Evolutionary conservation across 2,797 vertebrate species (phyloP).

Genomic region (Alouatta caraya): DNA sequence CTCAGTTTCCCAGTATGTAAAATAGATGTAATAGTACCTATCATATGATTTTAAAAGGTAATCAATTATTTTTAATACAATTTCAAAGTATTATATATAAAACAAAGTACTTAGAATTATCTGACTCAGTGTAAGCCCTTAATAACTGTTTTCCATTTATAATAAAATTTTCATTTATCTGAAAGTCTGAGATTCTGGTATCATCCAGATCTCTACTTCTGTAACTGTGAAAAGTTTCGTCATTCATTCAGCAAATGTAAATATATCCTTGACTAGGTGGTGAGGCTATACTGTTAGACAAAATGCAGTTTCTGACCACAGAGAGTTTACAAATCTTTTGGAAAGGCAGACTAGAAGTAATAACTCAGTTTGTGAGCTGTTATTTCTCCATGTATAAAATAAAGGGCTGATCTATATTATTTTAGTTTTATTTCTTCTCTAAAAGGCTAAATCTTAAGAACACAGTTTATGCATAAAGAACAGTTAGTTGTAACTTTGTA

Average conservation of each 20-base stretch:
- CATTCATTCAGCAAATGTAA: background rate
- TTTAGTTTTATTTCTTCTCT: background rate
- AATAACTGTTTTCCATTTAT: background rate
- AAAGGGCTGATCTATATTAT: background rate
- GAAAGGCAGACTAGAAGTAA: background rate
- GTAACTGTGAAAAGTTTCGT: background rate
- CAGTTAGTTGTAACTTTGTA: background rate
- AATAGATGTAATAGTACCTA: background rate
- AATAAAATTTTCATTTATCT: background rate
- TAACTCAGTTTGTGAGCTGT: background rate
- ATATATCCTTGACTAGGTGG: background rate
- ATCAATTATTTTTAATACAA: background rate
- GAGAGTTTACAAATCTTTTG: background rate
- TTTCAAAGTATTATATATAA: background rate
- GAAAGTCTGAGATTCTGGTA: background rate
- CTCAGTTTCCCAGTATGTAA: background rate
- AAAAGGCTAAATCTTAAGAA: background rate
- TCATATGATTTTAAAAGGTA: background rate
- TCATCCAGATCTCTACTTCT: background rate
- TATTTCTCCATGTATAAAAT: slow-evolving; percentile 2
- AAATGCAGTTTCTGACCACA: background rate
- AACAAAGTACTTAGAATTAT: background rate
- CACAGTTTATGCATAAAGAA: background rate
- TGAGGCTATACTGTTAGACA: background rate
- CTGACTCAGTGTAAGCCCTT: background rate